Conservation (phyloP, 2,113 vertebrate genomes). For the Verasper variegatus region DNA sequence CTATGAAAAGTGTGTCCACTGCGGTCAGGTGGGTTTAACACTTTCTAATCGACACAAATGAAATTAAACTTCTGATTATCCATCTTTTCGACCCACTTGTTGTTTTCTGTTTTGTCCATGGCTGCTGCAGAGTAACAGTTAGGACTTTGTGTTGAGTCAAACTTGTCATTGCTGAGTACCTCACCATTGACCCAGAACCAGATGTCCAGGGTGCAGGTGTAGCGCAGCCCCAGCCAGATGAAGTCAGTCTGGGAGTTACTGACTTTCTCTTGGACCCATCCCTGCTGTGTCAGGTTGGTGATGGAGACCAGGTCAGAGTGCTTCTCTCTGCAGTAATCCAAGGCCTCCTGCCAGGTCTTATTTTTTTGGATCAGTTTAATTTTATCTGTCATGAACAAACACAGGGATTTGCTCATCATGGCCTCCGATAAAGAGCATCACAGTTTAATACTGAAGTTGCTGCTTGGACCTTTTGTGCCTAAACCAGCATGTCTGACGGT, state of each 20-base stretch:
- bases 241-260: fast-evolving
- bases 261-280: constrained; percentile 4
- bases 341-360: constrained; percentile 30
- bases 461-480: not conserved
- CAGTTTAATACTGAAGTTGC: not conserved
- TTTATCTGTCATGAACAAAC: constrained; percentile 9
- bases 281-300: not conserved
- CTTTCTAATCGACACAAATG: constrained; percentile 10
- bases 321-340: constrained; percentile 32
- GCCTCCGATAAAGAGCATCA: too few relatives aligned
- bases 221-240: constrained; percentile 58
- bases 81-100: constrained; percentile 21
- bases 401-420: not conserved
- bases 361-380: constrained; percentile 8
- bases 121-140: constrained; percentile 9
- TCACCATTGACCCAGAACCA: constrained; percentile 56
- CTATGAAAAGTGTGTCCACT: not conserved
- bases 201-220: constrained; percentile 36
- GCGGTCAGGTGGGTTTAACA: not conserved
- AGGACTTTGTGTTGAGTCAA: not conserved
- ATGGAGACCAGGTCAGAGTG: constrained; percentile 44
- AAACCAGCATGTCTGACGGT: too few relatives aligned
- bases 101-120: not conserved
- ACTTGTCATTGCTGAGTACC: not conserved
- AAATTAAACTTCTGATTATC: constrained; percentile 6